Base-by-base conservation (phyloP, 2,888 invertebrate genomes). In the Ophraella communa region DNA sequence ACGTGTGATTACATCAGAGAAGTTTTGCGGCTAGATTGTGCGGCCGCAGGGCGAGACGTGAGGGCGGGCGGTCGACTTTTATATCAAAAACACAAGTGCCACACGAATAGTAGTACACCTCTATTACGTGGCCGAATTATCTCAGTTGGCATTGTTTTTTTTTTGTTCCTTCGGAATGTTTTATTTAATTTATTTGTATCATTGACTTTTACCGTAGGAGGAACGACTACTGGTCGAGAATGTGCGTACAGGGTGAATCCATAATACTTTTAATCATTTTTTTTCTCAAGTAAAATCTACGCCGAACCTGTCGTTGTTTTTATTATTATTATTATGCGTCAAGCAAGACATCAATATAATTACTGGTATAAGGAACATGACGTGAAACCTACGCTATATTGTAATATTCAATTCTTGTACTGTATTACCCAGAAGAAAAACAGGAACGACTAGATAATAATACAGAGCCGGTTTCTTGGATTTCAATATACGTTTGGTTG, bases 11-110 rank as follows among this genome's bases (percentile, higher is more conserved):
- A 51, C 49, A 51, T 51, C 49, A 51, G n/a, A 51, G n/a, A 8
- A 24, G 49, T 24, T 23, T 20, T 51, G 14, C 14, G 49, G 23
- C 21, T n/a, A n/a, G n/a, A 17, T 11, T 8, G 24, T n/a, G 23
- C 10, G 21, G 45, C 45, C 21, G 21, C 23, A 27, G n/a, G 20
- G 49, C 14, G 35, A 35, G n/a, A n/a, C n/a, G n/a, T n/a, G n/a
- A 11, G 47, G 23, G 21, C 23, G 14, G 21, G 18, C 52, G 52
- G 30, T 30, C 20, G 20, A 20, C 11, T 30, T n/a, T 20, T 10
- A 21, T 39, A 54, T 54, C 53, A 39, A 35, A 53, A 54, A 54
- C n/a, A n/a, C 54, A 54, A 54, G 54, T 54, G 54, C 54, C 39
- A 39, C 54, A 54, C 54, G 54, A 54, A 54, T 54, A 21, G 21